These are phyloP conservation scores for Caenorhabditis sp. DNA, from an alignment of 2,888 invertebrate genomes.

Conservation along the genomic window DNA sequence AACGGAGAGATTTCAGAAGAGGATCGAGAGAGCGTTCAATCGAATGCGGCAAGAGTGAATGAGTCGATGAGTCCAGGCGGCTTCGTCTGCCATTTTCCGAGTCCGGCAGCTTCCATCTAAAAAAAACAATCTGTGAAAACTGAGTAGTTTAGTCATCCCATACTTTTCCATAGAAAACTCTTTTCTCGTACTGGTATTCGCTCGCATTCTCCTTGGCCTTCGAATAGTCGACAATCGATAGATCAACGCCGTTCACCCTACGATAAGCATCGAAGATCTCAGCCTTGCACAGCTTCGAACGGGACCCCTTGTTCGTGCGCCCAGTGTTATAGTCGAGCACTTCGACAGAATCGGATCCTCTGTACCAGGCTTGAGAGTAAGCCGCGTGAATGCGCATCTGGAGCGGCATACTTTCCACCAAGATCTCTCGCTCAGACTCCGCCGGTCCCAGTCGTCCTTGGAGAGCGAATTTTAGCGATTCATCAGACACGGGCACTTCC, in stretches of 20 bases:
- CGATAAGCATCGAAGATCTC: conserved; percentile 43
- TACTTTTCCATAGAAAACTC: conserved; percentile 58
- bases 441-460: conserved; percentile 9
- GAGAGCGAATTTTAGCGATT: conserved; percentile 42
- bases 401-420: conserved; percentile 30
- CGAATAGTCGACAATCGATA: conserved; percentile 21
- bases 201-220: conserved; percentile 43
- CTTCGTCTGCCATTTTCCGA: conserved; percentile 63
- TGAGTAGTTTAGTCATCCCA: too few relatives aligned
- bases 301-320: conserved; percentile 26
- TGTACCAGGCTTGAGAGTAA: conserved; percentile 19
- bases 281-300: conserved; percentile 49
- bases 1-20: too few relatives aligned
- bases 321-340: conserved; percentile 39
- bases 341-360: conserved; percentile 34
- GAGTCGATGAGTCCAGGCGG: conserved; percentile 48
- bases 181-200: conserved; percentile 57
- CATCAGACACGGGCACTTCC: conserved; percentile 17
- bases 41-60: conserved; percentile 41
- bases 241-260: not conserved
- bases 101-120: conserved; percentile 52
- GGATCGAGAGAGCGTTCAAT: conserved; percentile 10
- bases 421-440: not conserved
- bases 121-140: too few relatives aligned
- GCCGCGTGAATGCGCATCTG: conserved; percentile 10